These are phyloP conservation scores for Saccopteryx bilineata DNA, from an alignment of 2,113 vertebrate species.

Conservation along the genomic window DNA sequence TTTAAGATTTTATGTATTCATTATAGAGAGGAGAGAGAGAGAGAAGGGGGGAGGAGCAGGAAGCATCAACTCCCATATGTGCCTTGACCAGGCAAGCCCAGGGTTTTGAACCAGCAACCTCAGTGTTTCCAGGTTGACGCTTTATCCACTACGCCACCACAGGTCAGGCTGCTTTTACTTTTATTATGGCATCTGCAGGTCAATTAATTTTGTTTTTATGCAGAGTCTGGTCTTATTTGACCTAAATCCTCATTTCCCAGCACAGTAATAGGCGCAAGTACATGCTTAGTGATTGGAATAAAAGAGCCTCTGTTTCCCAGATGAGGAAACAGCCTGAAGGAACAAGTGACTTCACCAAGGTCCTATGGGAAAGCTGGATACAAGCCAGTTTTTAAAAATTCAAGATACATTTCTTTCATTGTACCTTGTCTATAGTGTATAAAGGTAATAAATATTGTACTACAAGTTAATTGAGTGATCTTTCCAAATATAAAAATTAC, in stretches of 20 bases:
- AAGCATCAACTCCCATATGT: too few species aligned
- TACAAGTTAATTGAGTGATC: not conserved
- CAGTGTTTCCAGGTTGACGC: too few species aligned
- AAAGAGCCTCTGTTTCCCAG: conserved; percentile 14
- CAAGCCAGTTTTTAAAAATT: not conserved
- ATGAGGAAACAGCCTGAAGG: not conserved
- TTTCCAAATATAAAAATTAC: conserved; percentile 38
- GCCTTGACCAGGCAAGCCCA: too few species aligned
- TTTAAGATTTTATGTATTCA: too few species aligned
- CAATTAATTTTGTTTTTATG: conserved; percentile 16
- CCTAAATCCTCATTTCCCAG: not conserved
- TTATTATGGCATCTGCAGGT: not conserved
- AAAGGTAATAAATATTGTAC: not conserved
- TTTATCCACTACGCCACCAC: too few species aligned
- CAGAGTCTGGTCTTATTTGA: not conserved
- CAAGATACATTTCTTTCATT: conserved; percentile 15
- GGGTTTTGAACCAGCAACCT: too few species aligned
- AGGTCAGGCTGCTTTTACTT: not conserved
- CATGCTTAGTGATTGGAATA: not conserved
- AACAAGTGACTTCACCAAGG: not conserved
- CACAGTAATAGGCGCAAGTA: not conserved
- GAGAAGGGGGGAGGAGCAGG: too few species aligned
- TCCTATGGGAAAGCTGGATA: not conserved
- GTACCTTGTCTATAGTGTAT: not conserved
- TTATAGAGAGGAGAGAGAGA: too few species aligned